Percentiles rank a stretch among this genome's conserved stretches.
phyloP scores from a whole-genome alignment of 2,113 vertebrate species.

The Tursiops truncatus region DNA sequence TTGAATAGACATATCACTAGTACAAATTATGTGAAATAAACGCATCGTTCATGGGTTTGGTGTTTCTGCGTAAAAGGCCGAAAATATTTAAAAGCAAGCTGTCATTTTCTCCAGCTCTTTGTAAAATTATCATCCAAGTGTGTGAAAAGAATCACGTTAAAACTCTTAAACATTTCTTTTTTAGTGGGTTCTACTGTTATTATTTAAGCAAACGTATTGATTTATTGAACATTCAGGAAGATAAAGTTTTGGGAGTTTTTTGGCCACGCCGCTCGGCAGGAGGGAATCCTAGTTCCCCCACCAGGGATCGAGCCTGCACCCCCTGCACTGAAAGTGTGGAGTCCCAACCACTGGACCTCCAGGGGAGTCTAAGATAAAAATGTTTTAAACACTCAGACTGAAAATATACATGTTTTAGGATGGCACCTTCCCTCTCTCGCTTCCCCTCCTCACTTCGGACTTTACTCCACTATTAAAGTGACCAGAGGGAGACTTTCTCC shows the following conservation, averaged over 20 bases:
- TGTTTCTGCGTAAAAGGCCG: conserved; percentile 21
- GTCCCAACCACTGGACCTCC: no score
- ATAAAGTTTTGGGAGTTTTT: background rate
- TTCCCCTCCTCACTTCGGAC: no score
- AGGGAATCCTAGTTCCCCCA: no score
- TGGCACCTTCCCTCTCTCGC: background rate
- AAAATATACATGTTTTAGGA: background rate
- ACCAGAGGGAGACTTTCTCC: background rate
- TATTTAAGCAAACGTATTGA: conserved; percentile 14
- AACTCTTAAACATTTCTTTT: background rate
- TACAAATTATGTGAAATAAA: background rate
- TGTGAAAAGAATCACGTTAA: background rate
- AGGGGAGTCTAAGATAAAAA: background rate
- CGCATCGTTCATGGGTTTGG: background rate
- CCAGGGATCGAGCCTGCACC: no score
- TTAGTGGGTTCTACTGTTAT: background rate
- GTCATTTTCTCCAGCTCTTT: background rate
- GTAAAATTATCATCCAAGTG: conserved; percentile 7
- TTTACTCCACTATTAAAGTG: background rate
- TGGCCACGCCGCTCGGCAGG: no score
- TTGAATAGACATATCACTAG: background rate
- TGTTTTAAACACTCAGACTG: background rate
- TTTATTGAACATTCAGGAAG: background rate
- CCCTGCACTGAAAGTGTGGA: no score
- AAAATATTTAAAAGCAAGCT: conserved; percentile 25